Evolutionary conservation across 2,113 vertebrate species (phyloP).

Genomic region (Alexandromys fortis): DNA sequence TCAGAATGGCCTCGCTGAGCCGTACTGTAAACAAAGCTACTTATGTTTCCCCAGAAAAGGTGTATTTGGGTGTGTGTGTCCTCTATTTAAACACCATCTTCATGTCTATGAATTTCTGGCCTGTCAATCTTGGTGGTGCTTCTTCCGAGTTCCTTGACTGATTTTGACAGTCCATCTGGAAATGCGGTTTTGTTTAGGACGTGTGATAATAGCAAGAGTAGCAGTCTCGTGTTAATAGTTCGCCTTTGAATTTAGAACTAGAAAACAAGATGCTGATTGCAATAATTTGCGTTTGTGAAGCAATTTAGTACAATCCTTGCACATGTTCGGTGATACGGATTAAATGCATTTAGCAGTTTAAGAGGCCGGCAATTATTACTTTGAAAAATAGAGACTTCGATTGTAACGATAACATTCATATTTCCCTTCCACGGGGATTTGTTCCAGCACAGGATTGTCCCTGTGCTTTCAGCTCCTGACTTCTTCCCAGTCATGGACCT

Average conservation of each 20-base stretch:
- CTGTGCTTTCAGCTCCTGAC: conserved; percentile 54
- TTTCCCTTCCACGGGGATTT: conserved; percentile 72
- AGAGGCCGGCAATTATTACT: conserved; percentile 73
- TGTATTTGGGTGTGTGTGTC: conserved; percentile 72
- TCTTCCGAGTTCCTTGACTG: conserved; percentile 72
- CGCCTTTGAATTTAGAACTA: conserved; percentile 88
- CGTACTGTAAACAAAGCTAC: conserved; percentile 70
- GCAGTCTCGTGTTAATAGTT: conserved; percentile 85
- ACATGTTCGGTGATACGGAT: conserved; percentile 87
- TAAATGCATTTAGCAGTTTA: conserved; percentile 83
- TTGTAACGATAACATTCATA: conserved; percentile 76
- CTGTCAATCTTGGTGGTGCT: conserved; percentile 54
- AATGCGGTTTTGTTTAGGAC: conserved; percentile 81
- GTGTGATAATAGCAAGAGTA: conserved; percentile 84
- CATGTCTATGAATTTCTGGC: conserved; percentile 69
- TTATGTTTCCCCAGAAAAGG: conserved; percentile 74
- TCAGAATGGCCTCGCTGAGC: conserved; percentile 74
- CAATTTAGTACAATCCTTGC: conserved; percentile 87
- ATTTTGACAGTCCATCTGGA: conserved; percentile 85
- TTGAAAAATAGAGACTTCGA: conserved; percentile 80
- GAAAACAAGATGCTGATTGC: conserved; percentile 90
- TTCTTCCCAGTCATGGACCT: conserved; percentile 12
- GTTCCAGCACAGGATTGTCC: conserved; percentile 52
- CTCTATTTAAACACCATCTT: conserved; percentile 69
- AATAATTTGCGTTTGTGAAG: conserved; percentile 87